Percentiles rank a stretch among this genome's conserved stretches.
Evolutionary conservation across 2,888 invertebrate genomes (phyloP).

Genomic region (Tachina grossa): DNA sequence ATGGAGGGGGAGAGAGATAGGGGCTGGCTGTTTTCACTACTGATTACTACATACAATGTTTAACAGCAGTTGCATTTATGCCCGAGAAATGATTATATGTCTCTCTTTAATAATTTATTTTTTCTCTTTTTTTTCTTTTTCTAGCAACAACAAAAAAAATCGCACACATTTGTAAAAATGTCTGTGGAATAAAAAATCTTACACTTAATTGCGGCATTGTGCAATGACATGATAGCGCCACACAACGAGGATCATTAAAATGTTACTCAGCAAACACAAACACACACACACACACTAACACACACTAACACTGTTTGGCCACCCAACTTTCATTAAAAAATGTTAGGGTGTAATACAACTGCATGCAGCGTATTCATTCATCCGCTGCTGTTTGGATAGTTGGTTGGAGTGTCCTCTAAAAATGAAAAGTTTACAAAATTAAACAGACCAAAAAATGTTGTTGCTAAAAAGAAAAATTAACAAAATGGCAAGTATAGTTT

Average conservation of each 20-base stretch:
- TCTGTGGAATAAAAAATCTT: conserved; percentile 22
- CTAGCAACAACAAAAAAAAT: background rate
- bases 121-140: background rate
- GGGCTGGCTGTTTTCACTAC: conserved; percentile 36
- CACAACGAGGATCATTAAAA: conserved; percentile 71
- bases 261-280: conserved; percentile 48
- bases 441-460: conserved; percentile 54
- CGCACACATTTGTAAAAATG: conserved; percentile 27
- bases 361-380: conserved; percentile 25
- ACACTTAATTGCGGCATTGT: conserved; percentile 71
- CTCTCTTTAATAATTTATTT: conserved; percentile 20
- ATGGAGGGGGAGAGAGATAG: background rate
- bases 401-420: conserved; percentile 51
- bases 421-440: conserved; percentile 62
- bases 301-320: background rate
- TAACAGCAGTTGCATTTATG: conserved; percentile 56
- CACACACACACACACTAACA: background rate
- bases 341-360: conserved; percentile 31
- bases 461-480: conserved; percentile 19
- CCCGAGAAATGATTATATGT: conserved; percentile 44
- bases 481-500: conserved; percentile 39
- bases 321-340: conserved; percentile 14
- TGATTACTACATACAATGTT: conserved; percentile 46
- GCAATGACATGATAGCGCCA: conserved; percentile 70
- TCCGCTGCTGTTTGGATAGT: conserved; percentile 8